Percentiles rank a stretch among this genome's conserved stretches.
These are phyloP conservation scores for Phalacrocorax aristotelis DNA, from an alignment of 2,113 vertebrate species.

Conservation along the genomic window DNA sequence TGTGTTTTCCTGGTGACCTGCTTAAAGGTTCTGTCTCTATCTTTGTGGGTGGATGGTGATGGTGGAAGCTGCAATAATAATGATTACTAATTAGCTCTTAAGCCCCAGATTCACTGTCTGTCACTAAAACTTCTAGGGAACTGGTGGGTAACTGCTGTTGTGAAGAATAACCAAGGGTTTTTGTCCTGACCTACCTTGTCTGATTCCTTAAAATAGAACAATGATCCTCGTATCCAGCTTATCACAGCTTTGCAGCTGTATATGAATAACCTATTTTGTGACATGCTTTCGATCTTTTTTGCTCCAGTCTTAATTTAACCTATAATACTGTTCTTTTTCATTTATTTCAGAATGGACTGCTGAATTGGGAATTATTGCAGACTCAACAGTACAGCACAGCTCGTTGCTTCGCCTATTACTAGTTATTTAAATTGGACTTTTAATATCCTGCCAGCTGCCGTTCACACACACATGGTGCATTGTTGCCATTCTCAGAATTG, in stretches of 20 bases:
- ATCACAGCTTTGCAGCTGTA: neutral
- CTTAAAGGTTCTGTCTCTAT: neutral
- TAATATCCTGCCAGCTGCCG: slow-evolving; percentile 91
- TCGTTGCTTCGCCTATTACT: slow-evolving; percentile 75
- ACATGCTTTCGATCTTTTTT: slow-evolving; percentile 17
- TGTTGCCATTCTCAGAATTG: slow-evolving; percentile 91
- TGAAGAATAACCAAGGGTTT: neutral
- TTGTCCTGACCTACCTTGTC: slow-evolving; percentile 56
- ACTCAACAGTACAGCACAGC: slow-evolving; percentile 66
- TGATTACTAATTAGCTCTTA: neutral
- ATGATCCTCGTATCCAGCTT: neutral
- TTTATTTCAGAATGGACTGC: slow-evolving; percentile 78
- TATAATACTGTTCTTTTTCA: slow-evolving; percentile 49
- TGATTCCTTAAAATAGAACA: slow-evolving; percentile 53
- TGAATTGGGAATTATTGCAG: slow-evolving; percentile 83
- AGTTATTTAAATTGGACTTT: slow-evolving; percentile 87
- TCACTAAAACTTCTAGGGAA: neutral
- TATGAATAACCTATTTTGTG: slow-evolving; percentile 64
- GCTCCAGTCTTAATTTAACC: slow-evolving; percentile 42
- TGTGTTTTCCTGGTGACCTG: neutral
- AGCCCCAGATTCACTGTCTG: neutral
- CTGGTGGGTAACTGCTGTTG: neutral
- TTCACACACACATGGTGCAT: slow-evolving; percentile 98
- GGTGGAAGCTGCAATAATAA: neutral
- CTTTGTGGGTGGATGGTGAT: neutral